Percentiles rank a stretch among this genome's conserved stretches.
phyloP scores from a whole-genome alignment of 35 echinoderm and acorn worm species.

The Amphiura filiformis region DNA sequence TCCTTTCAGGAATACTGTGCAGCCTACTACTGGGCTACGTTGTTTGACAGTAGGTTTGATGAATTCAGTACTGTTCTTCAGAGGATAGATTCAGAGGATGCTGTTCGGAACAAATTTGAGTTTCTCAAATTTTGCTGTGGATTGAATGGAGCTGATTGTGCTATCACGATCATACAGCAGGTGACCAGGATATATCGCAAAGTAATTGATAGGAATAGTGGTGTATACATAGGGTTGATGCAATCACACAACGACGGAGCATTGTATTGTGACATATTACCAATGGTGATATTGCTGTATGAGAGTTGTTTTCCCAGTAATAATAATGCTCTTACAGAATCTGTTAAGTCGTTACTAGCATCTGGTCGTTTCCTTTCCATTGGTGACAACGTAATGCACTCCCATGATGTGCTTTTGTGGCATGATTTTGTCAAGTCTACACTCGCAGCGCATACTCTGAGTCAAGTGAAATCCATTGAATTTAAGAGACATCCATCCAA shows the following conservation, averaged over 20 bases:
- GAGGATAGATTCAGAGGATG: neutral
- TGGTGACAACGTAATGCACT: neutral
- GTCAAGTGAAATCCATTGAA: neutral
- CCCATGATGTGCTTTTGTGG: neutral
- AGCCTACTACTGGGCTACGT: conserved; percentile 6
- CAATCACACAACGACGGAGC: too few species aligned
- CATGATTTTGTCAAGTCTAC: neutral
- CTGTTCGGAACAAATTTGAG: neutral
- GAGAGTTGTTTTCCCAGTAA: neutral
- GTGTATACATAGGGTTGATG: neutral
- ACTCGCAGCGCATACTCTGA: neutral
- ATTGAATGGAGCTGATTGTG: neutral
- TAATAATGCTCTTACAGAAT: too few species aligned
- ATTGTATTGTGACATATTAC: neutral
- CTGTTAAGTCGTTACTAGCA: neutral
- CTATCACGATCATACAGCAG: neutral
- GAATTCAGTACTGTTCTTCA: neutral
- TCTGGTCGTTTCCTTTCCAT: neutral
- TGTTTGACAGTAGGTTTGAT: neutral
- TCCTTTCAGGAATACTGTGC: conserved; percentile 38
- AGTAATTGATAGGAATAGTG: neutral
- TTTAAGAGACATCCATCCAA: neutral
- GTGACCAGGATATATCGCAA: neutral
- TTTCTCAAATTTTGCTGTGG: neutral
- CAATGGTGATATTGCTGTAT: neutral